These are phyloP conservation scores for Oryzias curvinotus DNA, from an alignment of 2,113 vertebrate genomes.

Conservation along the genomic window DNA sequence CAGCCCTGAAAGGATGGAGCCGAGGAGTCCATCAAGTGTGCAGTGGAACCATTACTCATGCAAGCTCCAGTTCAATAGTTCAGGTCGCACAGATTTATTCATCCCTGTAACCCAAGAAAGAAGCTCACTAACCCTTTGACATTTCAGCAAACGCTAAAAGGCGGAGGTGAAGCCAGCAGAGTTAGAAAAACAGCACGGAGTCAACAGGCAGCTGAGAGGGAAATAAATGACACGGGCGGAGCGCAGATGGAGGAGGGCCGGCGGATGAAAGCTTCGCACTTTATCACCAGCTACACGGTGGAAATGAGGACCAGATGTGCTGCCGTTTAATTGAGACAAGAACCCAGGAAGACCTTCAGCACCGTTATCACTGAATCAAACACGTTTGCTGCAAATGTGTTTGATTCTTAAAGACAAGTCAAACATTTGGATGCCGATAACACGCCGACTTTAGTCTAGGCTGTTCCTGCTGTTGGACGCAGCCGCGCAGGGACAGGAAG, in stretches of 20 bases:
- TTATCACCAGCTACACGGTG: conserved; percentile 4
- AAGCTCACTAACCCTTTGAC: conserved; percentile 3
- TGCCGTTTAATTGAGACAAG: conserved; percentile 1
- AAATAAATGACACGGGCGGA: conserved; percentile 2
- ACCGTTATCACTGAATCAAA: too few species aligned
- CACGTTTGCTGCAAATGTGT: background rate
- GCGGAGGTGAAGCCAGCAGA: background rate
- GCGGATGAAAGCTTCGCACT: conserved; percentile 15
- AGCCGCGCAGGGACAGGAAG: too few species aligned
- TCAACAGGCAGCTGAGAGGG: conserved; percentile 1
- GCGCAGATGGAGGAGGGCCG: background rate
- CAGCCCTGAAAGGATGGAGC: background rate
- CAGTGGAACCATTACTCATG: conserved; percentile 14
- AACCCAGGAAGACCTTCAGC: background rate
- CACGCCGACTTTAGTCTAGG: background rate
- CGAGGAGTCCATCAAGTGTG: conserved; percentile 1
- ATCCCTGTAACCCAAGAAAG: background rate
- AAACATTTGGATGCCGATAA: background rate
- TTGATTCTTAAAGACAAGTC: background rate
- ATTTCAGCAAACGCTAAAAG: background rate
- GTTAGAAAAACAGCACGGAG: background rate
- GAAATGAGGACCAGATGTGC: conserved; percentile 40
- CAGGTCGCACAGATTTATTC: conserved; percentile 27
- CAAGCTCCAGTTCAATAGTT: conserved; percentile 4
- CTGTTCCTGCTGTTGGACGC: background rate